Conservation (phyloP, 2,113 vertebrate genomes). For the Litocranius walleri region DNA sequence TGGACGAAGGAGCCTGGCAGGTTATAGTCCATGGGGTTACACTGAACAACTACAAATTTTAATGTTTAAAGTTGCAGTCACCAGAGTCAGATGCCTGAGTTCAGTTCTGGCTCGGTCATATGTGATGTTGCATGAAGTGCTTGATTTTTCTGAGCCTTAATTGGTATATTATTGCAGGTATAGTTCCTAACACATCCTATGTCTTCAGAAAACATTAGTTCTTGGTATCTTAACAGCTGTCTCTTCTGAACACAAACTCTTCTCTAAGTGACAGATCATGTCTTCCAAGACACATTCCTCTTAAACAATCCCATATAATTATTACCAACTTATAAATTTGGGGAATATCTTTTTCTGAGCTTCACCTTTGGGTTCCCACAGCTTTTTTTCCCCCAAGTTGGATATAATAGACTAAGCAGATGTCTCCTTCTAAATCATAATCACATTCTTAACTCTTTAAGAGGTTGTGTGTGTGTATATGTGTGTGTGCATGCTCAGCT, state of each 20-base stretch:
- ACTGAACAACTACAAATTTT: neutral
- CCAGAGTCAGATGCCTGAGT: neutral
- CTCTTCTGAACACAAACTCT: neutral
- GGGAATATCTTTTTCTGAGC: neutral
- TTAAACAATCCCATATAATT: neutral
- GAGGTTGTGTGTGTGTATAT: neutral
- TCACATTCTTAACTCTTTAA: neutral
- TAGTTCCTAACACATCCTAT: neutral
- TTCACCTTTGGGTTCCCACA: neutral
- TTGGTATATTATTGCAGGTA: neutral
- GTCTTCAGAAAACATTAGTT: neutral
- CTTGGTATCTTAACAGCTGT: neutral
- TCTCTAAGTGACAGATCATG: neutral
- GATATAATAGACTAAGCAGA: neutral
- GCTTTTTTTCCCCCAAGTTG: neutral
- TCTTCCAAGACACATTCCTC: neutral
- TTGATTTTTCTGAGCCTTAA: constrained; percentile 7
- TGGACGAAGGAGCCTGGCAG: neutral
- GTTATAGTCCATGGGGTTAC: neutral
- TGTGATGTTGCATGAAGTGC: neutral
- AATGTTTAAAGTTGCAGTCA: neutral
- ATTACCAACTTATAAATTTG: neutral
- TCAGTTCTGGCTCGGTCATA: neutral
- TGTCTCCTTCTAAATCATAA: neutral
- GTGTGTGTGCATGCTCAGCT: neutral